phyloP scores from a whole-genome alignment of 2,888 invertebrate species.

The Diarsia mendica region DNA sequence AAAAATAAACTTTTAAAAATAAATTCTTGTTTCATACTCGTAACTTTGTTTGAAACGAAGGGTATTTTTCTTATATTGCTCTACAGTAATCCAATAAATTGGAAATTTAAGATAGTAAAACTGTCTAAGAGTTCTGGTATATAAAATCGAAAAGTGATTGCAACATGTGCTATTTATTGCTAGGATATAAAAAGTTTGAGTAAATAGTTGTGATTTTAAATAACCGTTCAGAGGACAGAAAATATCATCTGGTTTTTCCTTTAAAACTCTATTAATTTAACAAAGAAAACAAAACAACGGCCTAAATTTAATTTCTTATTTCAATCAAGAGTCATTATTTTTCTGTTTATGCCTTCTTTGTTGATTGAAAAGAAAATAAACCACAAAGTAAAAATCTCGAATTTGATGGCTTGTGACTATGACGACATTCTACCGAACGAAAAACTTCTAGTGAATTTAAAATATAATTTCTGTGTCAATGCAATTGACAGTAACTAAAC shows the following conservation, averaged over 20 bases:
- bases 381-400: background rate
- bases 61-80: slow-evolving; percentile 23
- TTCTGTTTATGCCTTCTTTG: background rate
- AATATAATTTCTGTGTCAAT: background rate
- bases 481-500: no score
- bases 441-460: background rate
- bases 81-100: slow-evolving; percentile 23
- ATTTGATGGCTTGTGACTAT: background rate
- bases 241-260: background rate
- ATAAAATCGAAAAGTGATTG: slow-evolving; percentile 17
- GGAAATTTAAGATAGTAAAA: slow-evolving; percentile 26
- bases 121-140: slow-evolving; percentile 10
- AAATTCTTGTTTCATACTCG: slow-evolving; percentile 23
- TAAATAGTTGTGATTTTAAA: background rate
- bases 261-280: background rate
- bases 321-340: background rate
- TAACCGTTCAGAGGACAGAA: background rate
- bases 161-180: slow-evolving; percentile 19
- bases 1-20: slow-evolving; percentile 16
- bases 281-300: background rate
- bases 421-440: background rate
- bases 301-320: background rate
- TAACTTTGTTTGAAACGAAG: slow-evolving; percentile 15
- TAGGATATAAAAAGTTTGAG: background rate
- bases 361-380: background rate